phyloP scores from a whole-genome alignment of 2,888 invertebrate genomes.

The Icerya purchasi region DNA sequence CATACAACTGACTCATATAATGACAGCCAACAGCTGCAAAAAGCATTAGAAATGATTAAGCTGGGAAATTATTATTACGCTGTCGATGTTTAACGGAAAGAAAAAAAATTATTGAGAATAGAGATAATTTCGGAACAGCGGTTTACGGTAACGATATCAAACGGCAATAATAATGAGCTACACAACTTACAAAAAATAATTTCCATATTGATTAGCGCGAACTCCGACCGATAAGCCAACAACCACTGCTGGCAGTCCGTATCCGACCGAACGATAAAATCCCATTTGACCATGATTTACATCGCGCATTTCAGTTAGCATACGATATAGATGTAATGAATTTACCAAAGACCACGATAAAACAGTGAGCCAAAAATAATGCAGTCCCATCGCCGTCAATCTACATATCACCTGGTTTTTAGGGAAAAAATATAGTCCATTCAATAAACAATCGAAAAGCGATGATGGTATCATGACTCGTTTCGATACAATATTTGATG shows the following conservation, averaged over 20 bases:
- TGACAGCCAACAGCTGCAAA: conserved; percentile 76
- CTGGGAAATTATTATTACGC: too few relatives aligned
- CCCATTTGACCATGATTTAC: conserved; percentile 87
- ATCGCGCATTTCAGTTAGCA: conserved; percentile 85
- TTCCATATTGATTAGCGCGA: conserved; percentile 84
- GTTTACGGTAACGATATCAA: too few relatives aligned
- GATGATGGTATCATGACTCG: too few relatives aligned
- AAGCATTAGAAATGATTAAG: conserved; percentile 13
- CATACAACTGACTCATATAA: conserved; percentile 83
- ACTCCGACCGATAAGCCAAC: conserved; percentile 81
- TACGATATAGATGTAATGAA: conserved; percentile 75
- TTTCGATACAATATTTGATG: too few relatives aligned
- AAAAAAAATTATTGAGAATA: too few relatives aligned
- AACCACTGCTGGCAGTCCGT: conserved; percentile 74
- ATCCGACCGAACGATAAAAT: conserved; percentile 79
- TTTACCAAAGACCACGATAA: conserved; percentile 85
- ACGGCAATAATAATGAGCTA: too few relatives aligned
- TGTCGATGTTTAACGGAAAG: too few relatives aligned
- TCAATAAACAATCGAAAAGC: too few relatives aligned
- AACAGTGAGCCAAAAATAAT: conserved; percentile 78
- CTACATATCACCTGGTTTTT: conserved; percentile 46
- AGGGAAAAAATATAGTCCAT: too few relatives aligned
- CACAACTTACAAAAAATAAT: conserved; percentile 72
- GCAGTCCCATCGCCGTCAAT: conserved; percentile 68
- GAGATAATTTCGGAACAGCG: too few relatives aligned